phyloP scores from a whole-genome alignment of 1,140 invertebrate genomes.

The Drosophila lini region DNA sequence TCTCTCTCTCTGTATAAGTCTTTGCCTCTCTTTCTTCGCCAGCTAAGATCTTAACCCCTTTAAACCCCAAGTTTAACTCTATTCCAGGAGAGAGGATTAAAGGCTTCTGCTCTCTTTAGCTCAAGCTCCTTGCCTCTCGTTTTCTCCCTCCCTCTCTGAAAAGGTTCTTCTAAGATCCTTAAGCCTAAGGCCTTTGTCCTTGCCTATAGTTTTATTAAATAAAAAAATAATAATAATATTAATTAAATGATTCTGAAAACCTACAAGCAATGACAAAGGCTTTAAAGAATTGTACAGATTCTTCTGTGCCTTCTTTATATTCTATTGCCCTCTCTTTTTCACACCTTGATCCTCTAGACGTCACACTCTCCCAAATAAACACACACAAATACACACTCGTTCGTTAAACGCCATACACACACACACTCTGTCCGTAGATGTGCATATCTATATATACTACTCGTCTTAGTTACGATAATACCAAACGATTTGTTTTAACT shows the following conservation, averaged over 20 bases:
- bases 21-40: slow-evolving; percentile 8
- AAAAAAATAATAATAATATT: too few relatives aligned
- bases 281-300: neutral
- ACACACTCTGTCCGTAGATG: slow-evolving; percentile 41
- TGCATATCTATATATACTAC: slow-evolving; percentile 39
- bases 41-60: neutral
- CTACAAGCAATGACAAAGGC: neutral
- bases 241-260: neutral
- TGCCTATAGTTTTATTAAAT: neutral
- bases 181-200: neutral
- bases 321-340: neutral
- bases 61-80: neutral
- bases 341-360: neutral
- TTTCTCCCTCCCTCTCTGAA: neutral
- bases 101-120: too few relatives aligned
- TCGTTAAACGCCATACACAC: slow-evolving; percentile 26
- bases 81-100: neutral
- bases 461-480: slow-evolving; percentile 35
- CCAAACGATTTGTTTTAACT: slow-evolving; percentile 32
- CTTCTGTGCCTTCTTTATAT: neutral
- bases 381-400: slow-evolving; percentile 14
- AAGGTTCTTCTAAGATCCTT: neutral
- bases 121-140: neutral
- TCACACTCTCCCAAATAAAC: slow-evolving; percentile 1
- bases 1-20: neutral